Conservation (phyloP, 2,797 vertebrate species). For the Fratercula arctica region DNA sequence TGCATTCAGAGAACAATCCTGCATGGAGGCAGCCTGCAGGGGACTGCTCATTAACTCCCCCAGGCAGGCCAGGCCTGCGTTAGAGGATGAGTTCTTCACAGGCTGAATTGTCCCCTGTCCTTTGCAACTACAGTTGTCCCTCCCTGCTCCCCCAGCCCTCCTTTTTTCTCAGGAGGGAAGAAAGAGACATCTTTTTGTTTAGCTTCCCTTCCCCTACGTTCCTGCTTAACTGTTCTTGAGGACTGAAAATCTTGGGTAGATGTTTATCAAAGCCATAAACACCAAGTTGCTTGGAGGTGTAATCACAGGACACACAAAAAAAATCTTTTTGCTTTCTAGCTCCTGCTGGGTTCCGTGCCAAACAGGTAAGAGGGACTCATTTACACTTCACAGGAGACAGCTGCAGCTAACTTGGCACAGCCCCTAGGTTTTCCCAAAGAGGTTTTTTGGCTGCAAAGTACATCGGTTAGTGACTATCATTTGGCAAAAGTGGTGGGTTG, state of each 20-base stretch:
- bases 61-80: background rate
- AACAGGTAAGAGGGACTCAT: slow-evolving; percentile 42
- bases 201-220: slow-evolving; percentile 9
- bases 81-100: background rate
- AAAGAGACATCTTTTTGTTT: slow-evolving; percentile 7
- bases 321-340: slow-evolving; percentile 32
- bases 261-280: slow-evolving; percentile 44
- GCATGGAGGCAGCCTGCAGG: background rate
- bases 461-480: background rate
- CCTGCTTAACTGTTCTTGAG: background rate
- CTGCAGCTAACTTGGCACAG: slow-evolving; percentile 44
- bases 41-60: background rate
- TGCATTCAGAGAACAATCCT: background rate
- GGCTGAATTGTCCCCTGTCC: background rate
- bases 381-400: slow-evolving; percentile 46
- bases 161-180: background rate
- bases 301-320: background rate
- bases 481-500: background rate
- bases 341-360: slow-evolving; percentile 25
- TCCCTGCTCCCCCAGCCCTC: background rate
- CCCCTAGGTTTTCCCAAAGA: background rate
- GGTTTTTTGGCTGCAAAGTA: background rate
- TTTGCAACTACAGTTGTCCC: background rate
- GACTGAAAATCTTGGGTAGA: background rate
- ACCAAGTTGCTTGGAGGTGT: slow-evolving; percentile 1